phyloP scores from a whole-genome alignment of 1,140 invertebrate genomes.

The Drosophila pectinifera region DNA sequence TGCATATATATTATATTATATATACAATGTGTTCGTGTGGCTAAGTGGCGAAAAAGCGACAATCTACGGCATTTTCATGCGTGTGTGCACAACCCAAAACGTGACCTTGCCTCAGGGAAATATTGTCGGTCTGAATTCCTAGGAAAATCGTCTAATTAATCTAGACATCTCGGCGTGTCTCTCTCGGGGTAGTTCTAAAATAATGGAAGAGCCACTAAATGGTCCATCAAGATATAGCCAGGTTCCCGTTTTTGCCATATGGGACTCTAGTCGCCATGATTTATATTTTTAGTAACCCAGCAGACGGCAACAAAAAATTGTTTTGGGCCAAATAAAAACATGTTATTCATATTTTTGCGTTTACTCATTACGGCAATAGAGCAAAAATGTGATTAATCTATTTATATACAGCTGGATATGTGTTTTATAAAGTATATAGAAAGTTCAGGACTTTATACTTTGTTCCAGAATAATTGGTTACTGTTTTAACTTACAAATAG shows the following conservation, averaged over 20 bases:
- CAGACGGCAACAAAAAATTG: slow-evolving; percentile 13
- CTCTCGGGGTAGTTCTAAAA: slow-evolving; percentile 19
- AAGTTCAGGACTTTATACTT: background rate
- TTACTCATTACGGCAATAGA: slow-evolving; percentile 56
- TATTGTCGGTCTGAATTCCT: slow-evolving; percentile 23
- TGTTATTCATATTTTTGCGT: slow-evolving; percentile 69
- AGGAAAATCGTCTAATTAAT: slow-evolving; percentile 32
- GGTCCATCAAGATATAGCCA: slow-evolving; percentile 3
- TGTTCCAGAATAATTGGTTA: background rate
- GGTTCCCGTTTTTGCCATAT: slow-evolving; percentile 60
- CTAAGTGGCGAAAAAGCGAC: slow-evolving; percentile 21
- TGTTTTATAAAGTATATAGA: slow-evolving; percentile 11
- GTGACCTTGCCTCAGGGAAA: slow-evolving; percentile 48
- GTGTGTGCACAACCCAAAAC: slow-evolving; percentile 47
- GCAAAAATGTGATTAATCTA: slow-evolving; percentile 57
- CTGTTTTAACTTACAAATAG: background rate
- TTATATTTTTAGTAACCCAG: slow-evolving; percentile 64
- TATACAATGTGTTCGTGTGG: slow-evolving; percentile 20
- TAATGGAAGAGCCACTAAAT: slow-evolving; percentile 27
- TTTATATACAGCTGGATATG: slow-evolving; percentile 6
- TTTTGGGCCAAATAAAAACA: slow-evolving; percentile 63
- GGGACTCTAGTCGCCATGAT: slow-evolving; percentile 49
- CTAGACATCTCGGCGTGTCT: slow-evolving; percentile 16
- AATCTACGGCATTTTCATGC: slow-evolving; percentile 23
- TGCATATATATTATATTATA: slow-evolving; percentile 23